Base-by-base conservation (phyloP, 1,140 invertebrate species). In the Papilio helenus region DNA sequence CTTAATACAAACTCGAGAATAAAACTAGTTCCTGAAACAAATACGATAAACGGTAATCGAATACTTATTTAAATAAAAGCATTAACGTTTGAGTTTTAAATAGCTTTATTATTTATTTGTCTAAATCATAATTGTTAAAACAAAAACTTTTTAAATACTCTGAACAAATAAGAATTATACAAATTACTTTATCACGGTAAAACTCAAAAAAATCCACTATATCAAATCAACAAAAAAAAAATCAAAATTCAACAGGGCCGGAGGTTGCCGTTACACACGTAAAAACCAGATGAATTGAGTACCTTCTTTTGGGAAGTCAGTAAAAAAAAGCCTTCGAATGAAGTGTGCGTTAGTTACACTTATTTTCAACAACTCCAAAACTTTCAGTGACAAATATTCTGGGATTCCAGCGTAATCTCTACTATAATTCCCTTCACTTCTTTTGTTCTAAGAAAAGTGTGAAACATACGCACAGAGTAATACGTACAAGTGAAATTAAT, bases 41-140 rank as follows among this genome's bases (percentile, higher is more conserved):
- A 68, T 68, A 68, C 61, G 61, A 68, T 68, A 68, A 68, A 68
- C 61, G 26, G 61, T 29, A 68, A 68, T 68, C 26, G 26, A 68
- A 68, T 68, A 68, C 61, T 4, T 68, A 68, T 23, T 61, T 23
- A 61, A 61, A 61, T 34, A 68, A 68, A 68, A 18, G 16, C 14
- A 29, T 29, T 29, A 23, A 68, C 34, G 3, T 34, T 68, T 16
- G 34, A 68, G 26, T 20, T 58, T 58, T 58, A 23, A 58, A 58
- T 58, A 9, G 20, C 5, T 14, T 46, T 46, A 46, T 46, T 46
- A 46, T 16, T 14, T 46, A 14, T 14, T 46, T 14, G 7, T 2
- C 0, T 46, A 46, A 12, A 46, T 10, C 3, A 34, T 8, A 39
- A 39, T 39, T 39, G 3, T 39, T 39, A 39, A 7, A 39, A 39